A percentile compares a stretch with the other conserved stretches of the same genome.
Evolutionary conservation across 1,140 invertebrate genomes (phyloP).

Genomic region (Leptinotarsa texana): DNA sequence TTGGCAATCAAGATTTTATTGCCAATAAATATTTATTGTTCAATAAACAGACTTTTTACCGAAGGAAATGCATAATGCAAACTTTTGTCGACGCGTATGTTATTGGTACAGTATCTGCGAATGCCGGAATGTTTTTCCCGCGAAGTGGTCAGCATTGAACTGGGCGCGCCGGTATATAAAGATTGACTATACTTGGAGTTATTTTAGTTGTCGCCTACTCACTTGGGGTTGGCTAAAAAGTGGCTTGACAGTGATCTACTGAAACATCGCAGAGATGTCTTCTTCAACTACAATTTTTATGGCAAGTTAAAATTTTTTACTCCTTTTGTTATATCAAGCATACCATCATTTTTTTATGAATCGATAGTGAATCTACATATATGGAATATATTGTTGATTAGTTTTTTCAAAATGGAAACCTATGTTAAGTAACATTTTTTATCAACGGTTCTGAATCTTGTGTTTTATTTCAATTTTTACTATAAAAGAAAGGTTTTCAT

Average conservation of each 20-base stretch:
- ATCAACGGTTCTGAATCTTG: too few species aligned
- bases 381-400: too few species aligned
- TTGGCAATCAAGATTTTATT: background rate
- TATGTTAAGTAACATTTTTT: too few species aligned
- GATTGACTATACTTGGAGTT: slow-evolving; percentile 10
- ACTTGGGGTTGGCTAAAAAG: background rate
- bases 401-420: too few species aligned
- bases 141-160: slow-evolving; percentile 26
- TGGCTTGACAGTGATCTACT: background rate
- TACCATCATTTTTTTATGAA: too few species aligned
- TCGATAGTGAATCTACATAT: too few species aligned
- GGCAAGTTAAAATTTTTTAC: background rate
- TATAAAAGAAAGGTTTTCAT: too few species aligned
- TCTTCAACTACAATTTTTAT: background rate
- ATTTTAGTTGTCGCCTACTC: background rate
- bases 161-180: slow-evolving; percentile 26
- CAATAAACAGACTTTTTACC: background rate
- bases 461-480: too few species aligned
- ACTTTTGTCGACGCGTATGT: background rate
- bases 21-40: background rate
- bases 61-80: slow-evolving; percentile 6
- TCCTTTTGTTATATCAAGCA: too few species aligned
- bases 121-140: slow-evolving; percentile 27
- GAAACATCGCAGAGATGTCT: background rate
- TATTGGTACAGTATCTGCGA: background rate